Conservation (phyloP, 2,113 vertebrate genomes). For the Fulica atra region DNA sequence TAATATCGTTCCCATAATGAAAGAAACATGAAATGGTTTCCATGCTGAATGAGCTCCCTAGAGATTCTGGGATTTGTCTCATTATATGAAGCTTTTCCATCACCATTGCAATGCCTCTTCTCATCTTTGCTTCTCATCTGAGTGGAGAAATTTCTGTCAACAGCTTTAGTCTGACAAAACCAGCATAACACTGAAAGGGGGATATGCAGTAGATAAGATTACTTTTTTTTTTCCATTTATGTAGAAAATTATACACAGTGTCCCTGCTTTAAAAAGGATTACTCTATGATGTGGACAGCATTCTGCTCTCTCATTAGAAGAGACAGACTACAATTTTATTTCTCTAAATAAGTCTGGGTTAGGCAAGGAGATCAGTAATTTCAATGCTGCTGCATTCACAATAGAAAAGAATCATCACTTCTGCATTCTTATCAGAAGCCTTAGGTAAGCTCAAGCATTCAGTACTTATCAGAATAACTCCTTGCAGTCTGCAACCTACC, state of each 20-base stretch:
- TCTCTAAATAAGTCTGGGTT: conserved; percentile 62
- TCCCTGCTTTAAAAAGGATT: conserved; percentile 70
- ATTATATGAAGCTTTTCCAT: conserved; percentile 75
- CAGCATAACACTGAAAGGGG: conserved; percentile 18
- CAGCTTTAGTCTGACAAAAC: conserved; percentile 68
- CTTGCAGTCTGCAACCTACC: neutral
- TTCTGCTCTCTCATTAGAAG: conserved; percentile 70
- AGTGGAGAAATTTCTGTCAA: conserved; percentile 73
- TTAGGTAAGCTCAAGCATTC: conserved; percentile 49
- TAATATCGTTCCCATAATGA: conserved; percentile 68
- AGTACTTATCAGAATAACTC: conserved; percentile 36
- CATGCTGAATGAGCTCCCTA: conserved; percentile 64
- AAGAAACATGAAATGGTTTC: conserved; percentile 73
- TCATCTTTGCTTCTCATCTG: conserved; percentile 73
- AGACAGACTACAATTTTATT: conserved; percentile 64
- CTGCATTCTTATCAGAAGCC: conserved; percentile 60
- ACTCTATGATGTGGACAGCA: conserved; percentile 40
- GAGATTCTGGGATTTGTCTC: conserved; percentile 75
- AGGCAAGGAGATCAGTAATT: conserved; percentile 65
- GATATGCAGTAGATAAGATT: conserved; percentile 67
- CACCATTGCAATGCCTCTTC: conserved; percentile 54
- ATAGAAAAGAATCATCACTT: conserved; percentile 51
- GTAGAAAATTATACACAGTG: conserved; percentile 66
- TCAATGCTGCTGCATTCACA: conserved; percentile 59
- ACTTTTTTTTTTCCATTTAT: conserved; percentile 67